Conservation (phyloP, 1,140 invertebrate genomes). For the Olivierus martensii region DNA sequence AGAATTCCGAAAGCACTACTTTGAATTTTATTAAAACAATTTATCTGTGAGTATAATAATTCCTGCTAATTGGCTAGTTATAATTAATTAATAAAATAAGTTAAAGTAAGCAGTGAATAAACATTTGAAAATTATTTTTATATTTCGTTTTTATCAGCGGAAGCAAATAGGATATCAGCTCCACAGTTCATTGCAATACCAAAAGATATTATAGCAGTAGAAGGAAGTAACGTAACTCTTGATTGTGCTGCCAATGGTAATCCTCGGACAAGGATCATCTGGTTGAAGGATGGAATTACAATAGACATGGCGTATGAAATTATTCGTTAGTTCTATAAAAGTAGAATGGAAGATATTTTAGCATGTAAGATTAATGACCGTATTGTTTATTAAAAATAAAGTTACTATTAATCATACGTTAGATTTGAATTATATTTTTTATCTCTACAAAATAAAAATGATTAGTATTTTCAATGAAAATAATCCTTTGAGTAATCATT, state of each 20-base stretch:
- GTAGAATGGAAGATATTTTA: background rate
- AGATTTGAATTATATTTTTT: too few species aligned
- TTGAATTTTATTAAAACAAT: too few species aligned
- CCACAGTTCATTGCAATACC: slow-evolving; percentile 39
- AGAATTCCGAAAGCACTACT: too few species aligned
- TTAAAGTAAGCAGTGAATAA: too few species aligned
- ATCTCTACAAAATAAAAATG: too few species aligned
- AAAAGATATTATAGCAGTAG: slow-evolving; percentile 39
- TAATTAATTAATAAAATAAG: too few species aligned
- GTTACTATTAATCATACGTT: too few species aligned
- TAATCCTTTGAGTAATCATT: too few species aligned
- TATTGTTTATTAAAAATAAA: background rate
- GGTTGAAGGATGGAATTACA: slow-evolving; percentile 80
- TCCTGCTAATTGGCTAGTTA: too few species aligned
- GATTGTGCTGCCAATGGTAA: slow-evolving; percentile 84
- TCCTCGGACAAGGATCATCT: slow-evolving; percentile 67
- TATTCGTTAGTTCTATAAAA: background rate
- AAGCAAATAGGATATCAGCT: slow-evolving; percentile 17
- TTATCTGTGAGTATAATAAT: too few species aligned
- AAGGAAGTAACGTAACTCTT: slow-evolving; percentile 58
- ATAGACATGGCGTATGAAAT: slow-evolving; percentile 55
- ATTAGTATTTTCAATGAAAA: too few species aligned
- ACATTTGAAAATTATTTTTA: too few species aligned
- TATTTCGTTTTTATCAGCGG: slow-evolving; percentile 7
- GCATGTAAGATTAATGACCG: background rate